Evolutionary conservation across 1,140 invertebrate species (phyloP), one percentile per base, ranked within the genome.

Genomic region (Pachypeltis micranthus): DNA sequence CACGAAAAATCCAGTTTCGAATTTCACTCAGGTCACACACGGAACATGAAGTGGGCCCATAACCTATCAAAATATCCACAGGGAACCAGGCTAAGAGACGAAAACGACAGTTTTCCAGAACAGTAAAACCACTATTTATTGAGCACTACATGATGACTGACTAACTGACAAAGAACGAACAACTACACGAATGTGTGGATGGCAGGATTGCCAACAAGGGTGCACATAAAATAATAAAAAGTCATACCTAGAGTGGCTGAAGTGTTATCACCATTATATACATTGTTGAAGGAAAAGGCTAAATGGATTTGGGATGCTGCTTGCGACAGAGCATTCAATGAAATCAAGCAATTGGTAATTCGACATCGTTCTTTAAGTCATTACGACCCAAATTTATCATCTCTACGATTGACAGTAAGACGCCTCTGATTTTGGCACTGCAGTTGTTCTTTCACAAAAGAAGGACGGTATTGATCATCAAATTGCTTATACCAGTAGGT

Each of bases 71-170:
- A 51, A 51, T 16, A 21, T 51, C 19, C 10, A 21, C 4, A 21
- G 10, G 4, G 47, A 16, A 21, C 12, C 23, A 21, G 47, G 12
- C 12, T 21, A 23, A 23, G 1, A 47, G 26, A 27, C 59, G 63
- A 16, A 27, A n/a, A 16, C 65, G 62, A 27, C 23, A 58, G 21
- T 28, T 62, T 34, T 21, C 65, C 28, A 59, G 27, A 7, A 25
- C 39, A 31, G 34, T 61, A 24, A 26, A 57, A 26, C 19, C 58
- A 1, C 65, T 47, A 26, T 34, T 66, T 26, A 26, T 59, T 2
- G 19, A 57, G 7, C 58, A 51, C 23, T 64, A 59, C 34, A 39
- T 60, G n/a, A n/a, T n/a, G n/a, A n/a, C n/a, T n/a, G n/a, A n/a
- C n/a, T n/a, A n/a, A n/a, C n/a, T n/a, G n/a, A n/a, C n/a, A n/a